Evolutionary conservation across 2,113 vertebrate genomes (phyloP).

Genomic region (Caretta caretta): DNA sequence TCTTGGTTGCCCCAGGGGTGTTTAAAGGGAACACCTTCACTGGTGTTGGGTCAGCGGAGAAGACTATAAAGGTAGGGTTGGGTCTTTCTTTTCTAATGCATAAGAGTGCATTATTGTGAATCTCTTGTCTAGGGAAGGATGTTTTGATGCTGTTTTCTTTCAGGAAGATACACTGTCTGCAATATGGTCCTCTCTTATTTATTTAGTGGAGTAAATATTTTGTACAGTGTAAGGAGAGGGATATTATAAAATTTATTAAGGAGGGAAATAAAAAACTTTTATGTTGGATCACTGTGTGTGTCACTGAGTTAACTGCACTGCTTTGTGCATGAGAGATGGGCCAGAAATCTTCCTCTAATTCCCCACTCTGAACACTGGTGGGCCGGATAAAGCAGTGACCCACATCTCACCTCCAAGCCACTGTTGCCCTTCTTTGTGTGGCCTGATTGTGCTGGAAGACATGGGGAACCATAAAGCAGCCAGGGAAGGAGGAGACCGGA

Average conservation of each 20-base stretch:
- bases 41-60: background rate
- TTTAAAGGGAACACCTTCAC: background rate
- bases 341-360: background rate
- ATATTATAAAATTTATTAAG: conserved; percentile 73
- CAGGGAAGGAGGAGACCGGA: background rate
- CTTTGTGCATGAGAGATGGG: background rate
- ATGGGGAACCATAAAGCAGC: background rate
- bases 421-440: background rate
- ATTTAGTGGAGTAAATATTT: conserved; percentile 81
- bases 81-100: accelerated
- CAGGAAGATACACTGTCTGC: background rate
- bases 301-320: accelerated
- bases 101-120: accelerated
- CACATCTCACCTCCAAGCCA: background rate
- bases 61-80: background rate
- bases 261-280: conserved; percentile 61
- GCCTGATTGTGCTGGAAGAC: background rate
- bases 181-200: conserved; percentile 72
- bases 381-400: background rate
- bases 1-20: accelerated
- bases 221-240: conserved; percentile 71
- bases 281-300: background rate
- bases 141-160: background rate
- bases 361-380: background rate
- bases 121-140: accelerated